Evolutionary conservation across 2,888 invertebrate genomes (phyloP), one percentile per base, ranked within the genome.

Genomic region (Chironomus riparius): DNA sequence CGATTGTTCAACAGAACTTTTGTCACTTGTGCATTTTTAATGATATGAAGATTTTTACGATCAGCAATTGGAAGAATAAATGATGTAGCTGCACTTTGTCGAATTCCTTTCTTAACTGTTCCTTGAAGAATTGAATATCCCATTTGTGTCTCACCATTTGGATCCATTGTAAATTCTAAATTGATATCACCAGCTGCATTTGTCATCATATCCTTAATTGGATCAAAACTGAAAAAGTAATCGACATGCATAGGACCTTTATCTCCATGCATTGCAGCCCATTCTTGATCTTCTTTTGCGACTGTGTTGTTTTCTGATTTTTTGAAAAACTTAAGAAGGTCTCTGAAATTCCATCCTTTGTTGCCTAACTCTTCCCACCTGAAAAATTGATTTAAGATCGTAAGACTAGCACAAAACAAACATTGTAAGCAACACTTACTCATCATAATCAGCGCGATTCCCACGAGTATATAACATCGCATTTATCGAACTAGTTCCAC

Each of bases 301-400:
- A 74, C 12, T 15, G n/a, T 85, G 83, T 92, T 92, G 81, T 93
- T 92, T 81, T 92, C 86, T 0, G 93, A 93, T 81, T 93, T 93
- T 81, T 90, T 90, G 81, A 94, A 95, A 81, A 92, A 94, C 0
- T 90, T 90, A 70, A 93, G 82, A 0, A 94, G 87, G 78, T 92
- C 90, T 38, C 62, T 56, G 12, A 50, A 72, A 47, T 93, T 88
- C 82, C 88, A 94, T 2, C 91, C 72, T 68, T 28, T 65, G 21
- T 65, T 65, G 18, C 65, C 65, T 5, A 65, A 24, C 88, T 94
- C 95, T 95, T 3, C 94, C 94, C 65, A 65, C 15, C 56, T 56
- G 18, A 2, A n/a, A 50, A 50, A 24, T 24, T 24, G 22, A 24
- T 24, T 24, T 24, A 3, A 24, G n/a, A n/a, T n/a, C n/a, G n/a